A percentile compares a stretch with the other conserved stretches of the same genome.
These are phyloP conservation scores for Lepas anatifera DNA, from an alignment of 2,888 invertebrate genomes.

Conservation along the genomic window DNA sequence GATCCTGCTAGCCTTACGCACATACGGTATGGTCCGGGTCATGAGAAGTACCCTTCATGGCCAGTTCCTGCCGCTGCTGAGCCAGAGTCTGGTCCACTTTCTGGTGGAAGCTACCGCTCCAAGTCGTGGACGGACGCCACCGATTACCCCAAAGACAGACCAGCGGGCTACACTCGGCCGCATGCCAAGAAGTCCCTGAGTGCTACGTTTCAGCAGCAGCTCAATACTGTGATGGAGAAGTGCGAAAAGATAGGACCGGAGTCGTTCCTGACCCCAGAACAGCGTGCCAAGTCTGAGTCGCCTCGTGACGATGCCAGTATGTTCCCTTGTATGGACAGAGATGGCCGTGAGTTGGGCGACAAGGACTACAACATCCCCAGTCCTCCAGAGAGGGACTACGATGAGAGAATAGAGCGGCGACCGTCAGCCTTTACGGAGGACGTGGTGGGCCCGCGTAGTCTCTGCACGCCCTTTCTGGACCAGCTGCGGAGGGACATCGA, in stretches of 20 bases:
- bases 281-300: neutral
- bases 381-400: slow-evolving; percentile 56
- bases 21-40: slow-evolving; percentile 53
- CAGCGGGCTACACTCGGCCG: slow-evolving; percentile 47
- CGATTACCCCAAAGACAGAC: slow-evolving; percentile 54
- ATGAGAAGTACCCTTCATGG: slow-evolving; percentile 64
- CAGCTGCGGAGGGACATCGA: slow-evolving; percentile 49
- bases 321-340: slow-evolving; percentile 44
- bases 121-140: slow-evolving; percentile 60
- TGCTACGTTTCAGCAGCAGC: slow-evolving; percentile 46
- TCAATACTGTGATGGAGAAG: slow-evolving; percentile 56
- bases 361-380: slow-evolving; percentile 54
- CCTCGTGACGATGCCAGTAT: slow-evolving; percentile 31
- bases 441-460: slow-evolving; percentile 46
- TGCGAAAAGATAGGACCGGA: slow-evolving; percentile 46
- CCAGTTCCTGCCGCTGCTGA: slow-evolving; percentile 48
- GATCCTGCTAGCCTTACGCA: slow-evolving; percentile 54
- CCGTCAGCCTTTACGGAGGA: slow-evolving; percentile 59
- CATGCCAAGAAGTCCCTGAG: slow-evolving; percentile 45
- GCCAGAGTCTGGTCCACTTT: slow-evolving; percentile 18
- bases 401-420: slow-evolving; percentile 49
- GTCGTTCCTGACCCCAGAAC: slow-evolving; percentile 32
- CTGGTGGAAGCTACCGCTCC: slow-evolving; percentile 46
- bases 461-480: slow-evolving; percentile 57
- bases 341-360: slow-evolving; percentile 49